phyloP scores from a whole-genome alignment of 2,797 vertebrate species.

The Coregonus suidteri region DNA sequence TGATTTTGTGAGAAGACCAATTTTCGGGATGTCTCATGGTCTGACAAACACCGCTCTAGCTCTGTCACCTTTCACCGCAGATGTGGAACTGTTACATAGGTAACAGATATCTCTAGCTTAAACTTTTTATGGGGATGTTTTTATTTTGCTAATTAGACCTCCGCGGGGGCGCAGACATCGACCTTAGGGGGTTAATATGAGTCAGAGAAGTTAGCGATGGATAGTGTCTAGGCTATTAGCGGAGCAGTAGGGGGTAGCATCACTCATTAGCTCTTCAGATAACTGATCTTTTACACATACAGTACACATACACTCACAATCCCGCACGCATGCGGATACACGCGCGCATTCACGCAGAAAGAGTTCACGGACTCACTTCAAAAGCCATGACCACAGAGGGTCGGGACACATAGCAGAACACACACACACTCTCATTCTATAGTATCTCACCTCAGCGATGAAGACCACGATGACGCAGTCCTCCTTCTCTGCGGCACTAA shows the following conservation, averaged over 20 bases:
- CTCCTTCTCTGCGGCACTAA: conserved; percentile 89
- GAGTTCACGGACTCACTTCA: conserved; percentile 6
- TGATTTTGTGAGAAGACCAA: no score
- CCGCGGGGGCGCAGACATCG: no score
- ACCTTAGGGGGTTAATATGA: not conserved
- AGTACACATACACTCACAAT: conserved; percentile 24
- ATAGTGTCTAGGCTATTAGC: not conserved
- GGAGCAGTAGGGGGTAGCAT: not conserved
- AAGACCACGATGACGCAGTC: conserved; percentile 97
- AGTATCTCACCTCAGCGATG: conserved; percentile 87
- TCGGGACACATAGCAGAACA: not conserved
- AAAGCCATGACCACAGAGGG: not conserved
- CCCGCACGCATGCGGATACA: conserved; percentile 8
- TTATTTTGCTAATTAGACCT: no score
- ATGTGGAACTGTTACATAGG: no score
- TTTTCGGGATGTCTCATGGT: no score
- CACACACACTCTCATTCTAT: not conserved
- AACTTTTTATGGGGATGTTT: no score
- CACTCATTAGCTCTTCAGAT: conserved; percentile 34
- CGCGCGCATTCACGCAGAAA: conserved; percentile 20
- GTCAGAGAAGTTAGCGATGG: not conserved
- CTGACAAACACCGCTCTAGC: no score
- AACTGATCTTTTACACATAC: conserved; percentile 48
- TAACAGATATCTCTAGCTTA: no score
- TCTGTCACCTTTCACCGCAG: no score